Base-by-base conservation (phyloP, 2,888 invertebrate genomes). In the Scaptomyza tumidula region DNA sequence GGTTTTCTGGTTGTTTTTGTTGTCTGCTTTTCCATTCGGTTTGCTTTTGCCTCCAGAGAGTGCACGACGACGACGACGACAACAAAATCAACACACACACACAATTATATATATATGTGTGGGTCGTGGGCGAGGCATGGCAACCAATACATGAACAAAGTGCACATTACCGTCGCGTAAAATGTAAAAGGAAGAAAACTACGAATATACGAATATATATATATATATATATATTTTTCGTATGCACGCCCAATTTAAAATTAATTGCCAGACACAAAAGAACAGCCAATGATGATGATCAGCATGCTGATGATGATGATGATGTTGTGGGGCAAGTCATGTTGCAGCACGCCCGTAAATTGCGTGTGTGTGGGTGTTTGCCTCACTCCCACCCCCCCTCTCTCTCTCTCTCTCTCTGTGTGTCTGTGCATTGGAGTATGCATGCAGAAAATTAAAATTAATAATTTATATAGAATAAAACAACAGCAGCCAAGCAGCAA, bases 371-470 rank as follows among this genome's bases (percentile, higher is more conserved):
- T 65, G 48, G 55, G 37, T 45, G 49, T 62, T 54, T 53, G 53
- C 2, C 14, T 7, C 37, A n/a, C 37, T 37, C n/a, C n/a, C n/a
- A 6, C 37, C 10, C 33, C 14, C 54, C 53, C 6, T 6, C 2
- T 27, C 27, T 67, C 1, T 35, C 13, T 5, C 13, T 10, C 33
- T 19, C 54, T 56, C 6, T 6, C 0, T 4, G 7, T 67, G 19
- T 19, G 19, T 0, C 55, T 79, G 86, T 78, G 81, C 81, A 77
- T 57, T 76, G 84, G 77, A 83, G 78, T 86, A 85, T 86, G 90
- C 90, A 90, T 90, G 90, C 89, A 88, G 88, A 90, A 90, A 90
- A 90, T 90, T 90, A 90, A 90, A 90, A 90, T 90, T 90, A 90
- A 90, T 90, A 90, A 90, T 90, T 90, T 86, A 90, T 90, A 83